phyloP scores from a whole-genome alignment of 2,113 vertebrate species.

The Eidolon helvum region DNA sequence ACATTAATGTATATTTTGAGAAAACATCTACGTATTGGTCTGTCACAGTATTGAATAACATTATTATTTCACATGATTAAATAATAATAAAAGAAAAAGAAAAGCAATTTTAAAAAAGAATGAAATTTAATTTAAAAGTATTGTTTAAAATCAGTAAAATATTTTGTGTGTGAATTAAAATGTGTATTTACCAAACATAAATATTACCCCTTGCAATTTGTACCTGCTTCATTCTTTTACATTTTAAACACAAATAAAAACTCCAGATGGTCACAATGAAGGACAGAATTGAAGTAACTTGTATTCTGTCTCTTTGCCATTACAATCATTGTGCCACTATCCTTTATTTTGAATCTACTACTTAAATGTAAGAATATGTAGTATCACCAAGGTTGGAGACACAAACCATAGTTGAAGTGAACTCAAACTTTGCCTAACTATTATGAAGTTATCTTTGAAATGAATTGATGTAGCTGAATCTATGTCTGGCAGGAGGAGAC shows the following conservation, averaged over 20 bases:
- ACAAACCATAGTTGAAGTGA: neutral
- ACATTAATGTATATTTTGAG: neutral
- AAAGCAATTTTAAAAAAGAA: neutral
- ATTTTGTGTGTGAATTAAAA: neutral
- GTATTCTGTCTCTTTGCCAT: neutral
- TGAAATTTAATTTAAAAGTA: neutral
- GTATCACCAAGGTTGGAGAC: neutral
- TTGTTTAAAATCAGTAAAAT: neutral
- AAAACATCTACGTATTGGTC: neutral
- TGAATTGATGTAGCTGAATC: neutral
- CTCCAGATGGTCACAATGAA: neutral
- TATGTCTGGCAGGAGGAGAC: neutral
- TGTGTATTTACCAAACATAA: neutral
- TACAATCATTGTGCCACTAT: neutral
- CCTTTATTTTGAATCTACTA: neutral
- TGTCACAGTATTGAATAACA: neutral
- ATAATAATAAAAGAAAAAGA: neutral
- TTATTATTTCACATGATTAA: neutral
- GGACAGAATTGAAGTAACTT: neutral
- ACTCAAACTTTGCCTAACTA: neutral
- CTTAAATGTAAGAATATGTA: neutral
- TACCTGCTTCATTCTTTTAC: neutral
- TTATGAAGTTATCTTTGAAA: conserved; percentile 13
- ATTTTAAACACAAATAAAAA: neutral
- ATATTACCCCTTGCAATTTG: neutral